Percentiles rank a stretch among this genome's conserved stretches.
Conservation (phyloP, 2,113 vertebrate genomes). For the Apodemus speciosus region DNA sequence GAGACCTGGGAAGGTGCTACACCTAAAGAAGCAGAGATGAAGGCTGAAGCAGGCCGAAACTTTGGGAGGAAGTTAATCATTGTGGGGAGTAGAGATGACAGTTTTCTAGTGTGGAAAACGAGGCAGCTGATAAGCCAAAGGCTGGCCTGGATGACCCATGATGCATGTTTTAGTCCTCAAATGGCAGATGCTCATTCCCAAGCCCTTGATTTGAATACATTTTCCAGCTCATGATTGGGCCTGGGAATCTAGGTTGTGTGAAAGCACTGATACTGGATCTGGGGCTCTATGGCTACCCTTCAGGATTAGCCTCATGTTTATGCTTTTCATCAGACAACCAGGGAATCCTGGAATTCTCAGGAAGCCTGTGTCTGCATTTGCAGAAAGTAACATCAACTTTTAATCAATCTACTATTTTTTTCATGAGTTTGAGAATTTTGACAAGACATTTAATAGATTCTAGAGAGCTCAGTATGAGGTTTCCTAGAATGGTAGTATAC, state of each 20-base stretch:
- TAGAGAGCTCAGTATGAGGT: neutral
- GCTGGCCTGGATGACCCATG: neutral
- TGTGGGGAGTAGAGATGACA: neutral
- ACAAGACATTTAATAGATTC: conserved; percentile 10
- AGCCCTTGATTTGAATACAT: neutral
- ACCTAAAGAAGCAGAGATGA: neutral
- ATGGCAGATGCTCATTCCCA: neutral
- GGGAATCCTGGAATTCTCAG: neutral
- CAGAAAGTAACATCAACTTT: conserved; percentile 1
- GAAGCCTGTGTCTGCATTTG: conserved; percentile 26
- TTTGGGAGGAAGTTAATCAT: neutral
- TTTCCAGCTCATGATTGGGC: neutral
- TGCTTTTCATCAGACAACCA: neutral
- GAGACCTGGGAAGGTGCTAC: neutral
- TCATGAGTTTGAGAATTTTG: conserved; percentile 25
- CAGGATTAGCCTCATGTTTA: neutral
- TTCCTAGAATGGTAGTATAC: neutral
- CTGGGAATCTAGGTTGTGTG: neutral
- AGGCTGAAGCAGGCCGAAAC: neutral
- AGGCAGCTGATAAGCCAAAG: neutral
- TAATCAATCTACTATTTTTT: conserved; percentile 39
- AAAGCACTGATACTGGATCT: neutral
- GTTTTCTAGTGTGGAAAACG: neutral
- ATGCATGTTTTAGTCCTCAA: neutral
- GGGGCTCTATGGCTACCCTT: neutral